These are phyloP conservation scores for Stictocephala bisonia DNA, from an alignment of 2,888 invertebrate genomes.

Conservation along the genomic window DNA sequence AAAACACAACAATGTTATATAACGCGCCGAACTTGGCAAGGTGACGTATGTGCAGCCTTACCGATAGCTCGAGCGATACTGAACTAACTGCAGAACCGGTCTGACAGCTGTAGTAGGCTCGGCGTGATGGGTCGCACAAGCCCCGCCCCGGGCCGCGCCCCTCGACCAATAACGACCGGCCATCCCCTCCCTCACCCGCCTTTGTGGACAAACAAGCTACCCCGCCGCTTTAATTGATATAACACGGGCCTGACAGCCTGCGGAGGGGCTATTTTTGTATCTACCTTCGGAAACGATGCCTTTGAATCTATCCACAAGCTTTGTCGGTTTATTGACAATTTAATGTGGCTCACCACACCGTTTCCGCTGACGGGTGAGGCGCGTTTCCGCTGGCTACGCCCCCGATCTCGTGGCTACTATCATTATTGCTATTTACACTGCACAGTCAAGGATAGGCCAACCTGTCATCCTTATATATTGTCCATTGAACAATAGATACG, in stretches of 20 bases:
- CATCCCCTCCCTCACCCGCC: background rate
- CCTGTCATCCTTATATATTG: no score
- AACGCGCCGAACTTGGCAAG: conserved; percentile 16
- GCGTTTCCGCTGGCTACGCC: no score
- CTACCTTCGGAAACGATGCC: conserved; percentile 32
- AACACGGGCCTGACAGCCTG: conserved; percentile 31
- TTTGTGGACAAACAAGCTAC: conserved; percentile 37
- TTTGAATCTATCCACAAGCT: conserved; percentile 18
- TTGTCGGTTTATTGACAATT: conserved; percentile 38
- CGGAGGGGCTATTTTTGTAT: conserved; percentile 33
- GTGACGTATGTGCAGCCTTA: background rate
- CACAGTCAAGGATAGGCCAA: no score
- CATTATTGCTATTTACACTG: no score
- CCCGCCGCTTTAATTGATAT: conserved; percentile 33
- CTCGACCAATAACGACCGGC: conserved; percentile 19
- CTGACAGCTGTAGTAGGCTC: conserved; percentile 30
- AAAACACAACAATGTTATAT: conserved; percentile 13
- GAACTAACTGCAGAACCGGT: background rate
- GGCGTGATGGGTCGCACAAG: background rate
- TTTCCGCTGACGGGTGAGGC: no score
- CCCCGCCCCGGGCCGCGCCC: conserved; percentile 23
- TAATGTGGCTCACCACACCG: conserved; percentile 32
- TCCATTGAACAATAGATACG: no score
- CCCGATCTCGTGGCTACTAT: no score
- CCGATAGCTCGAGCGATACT: conserved; percentile 28